phyloP scores from a whole-genome alignment of 1,140 invertebrate species.

The Adelges cooleyi region DNA sequence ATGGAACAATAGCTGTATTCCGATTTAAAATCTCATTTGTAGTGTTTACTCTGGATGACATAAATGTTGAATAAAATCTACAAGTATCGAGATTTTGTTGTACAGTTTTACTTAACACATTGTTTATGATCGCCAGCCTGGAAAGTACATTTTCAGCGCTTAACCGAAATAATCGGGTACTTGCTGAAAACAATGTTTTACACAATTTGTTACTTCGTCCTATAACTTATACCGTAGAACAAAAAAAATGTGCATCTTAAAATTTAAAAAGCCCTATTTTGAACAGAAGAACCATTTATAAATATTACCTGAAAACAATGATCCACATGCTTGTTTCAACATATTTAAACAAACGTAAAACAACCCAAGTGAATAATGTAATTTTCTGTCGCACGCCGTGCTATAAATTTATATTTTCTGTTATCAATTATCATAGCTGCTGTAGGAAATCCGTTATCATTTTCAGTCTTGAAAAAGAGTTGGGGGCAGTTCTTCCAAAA shows the following conservation, averaged over 20 bases:
- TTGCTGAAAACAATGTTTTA: not conserved
- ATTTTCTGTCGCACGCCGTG: no score
- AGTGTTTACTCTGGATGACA: not conserved
- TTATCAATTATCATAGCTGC: no score
- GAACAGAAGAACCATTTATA: not conserved
- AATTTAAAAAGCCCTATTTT: not conserved
- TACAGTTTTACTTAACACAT: not conserved
- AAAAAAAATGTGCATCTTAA: no score
- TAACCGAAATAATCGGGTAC: not conserved
- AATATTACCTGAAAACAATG: not conserved
- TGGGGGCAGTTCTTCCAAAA: no score
- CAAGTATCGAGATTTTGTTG: not conserved
- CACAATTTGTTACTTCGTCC: no score
- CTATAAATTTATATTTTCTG: no score
- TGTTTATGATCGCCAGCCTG: not conserved
- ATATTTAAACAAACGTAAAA: no score
- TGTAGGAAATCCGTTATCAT: no score
- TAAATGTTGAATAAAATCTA: not conserved
- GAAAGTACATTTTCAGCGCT: not conserved
- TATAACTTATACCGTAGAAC: no score
- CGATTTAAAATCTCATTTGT: not conserved
- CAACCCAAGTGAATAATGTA: no score
- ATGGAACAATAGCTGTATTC: not conserved
- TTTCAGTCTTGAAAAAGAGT: no score
- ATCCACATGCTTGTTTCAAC: not conserved